Base-by-base conservation (phyloP, 2,113 vertebrate genomes). In the Rhizomys pruinosus region DNA sequence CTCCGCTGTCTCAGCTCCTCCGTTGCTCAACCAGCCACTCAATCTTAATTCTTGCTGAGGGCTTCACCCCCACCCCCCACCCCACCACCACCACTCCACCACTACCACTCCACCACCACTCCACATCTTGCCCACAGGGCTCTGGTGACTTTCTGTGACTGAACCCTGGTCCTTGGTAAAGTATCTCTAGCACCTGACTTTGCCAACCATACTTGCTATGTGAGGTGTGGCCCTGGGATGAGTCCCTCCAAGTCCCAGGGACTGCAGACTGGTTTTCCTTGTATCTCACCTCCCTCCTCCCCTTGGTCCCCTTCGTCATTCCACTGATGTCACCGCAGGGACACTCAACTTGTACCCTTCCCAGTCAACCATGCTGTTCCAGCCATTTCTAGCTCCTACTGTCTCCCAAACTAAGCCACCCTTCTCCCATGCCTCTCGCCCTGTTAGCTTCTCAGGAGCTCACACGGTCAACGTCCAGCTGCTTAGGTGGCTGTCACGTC, bases 1-100 rank as follows among this genome's bases (percentile, higher is more conserved):
- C 94, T 90, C 85, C 72, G n/a, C 15, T 20, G 74, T 86, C 63
- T 23, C 42, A 64, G 86, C 88, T 90, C 94, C 87, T 94, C 84
- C 66, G 66, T 69, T 42, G 69, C 91, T 96, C 19, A 29, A 37
- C 95, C 87, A 85, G 94, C 95, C 84, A 90, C 96, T 95, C 93
- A 74, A 1, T 93, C 64, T 93, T 61, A 90, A 92, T 79, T 94
- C 87, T 68, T 77, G 82, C 87, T 19, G 84, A 94, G 84, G 87
- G 37, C 37, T 87, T 92, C 95, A 34, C 87, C 77, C 74, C 94
- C 95, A 73, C 63, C n/a, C 27, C 77, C 69, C n/a, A n/a, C n/a
- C n/a, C n/a, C n/a, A n/a, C n/a, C n/a, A n/a, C n/a, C n/a, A n/a
- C n/a, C n/a, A n/a, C n/a, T n/a, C n/a, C n/a, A n/a, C n/a, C n/a